Evolutionary conservation across 1,140 invertebrate genomes (phyloP), one percentile per base, ranked within the genome.

Genomic region (Heliothis virescens): DNA sequence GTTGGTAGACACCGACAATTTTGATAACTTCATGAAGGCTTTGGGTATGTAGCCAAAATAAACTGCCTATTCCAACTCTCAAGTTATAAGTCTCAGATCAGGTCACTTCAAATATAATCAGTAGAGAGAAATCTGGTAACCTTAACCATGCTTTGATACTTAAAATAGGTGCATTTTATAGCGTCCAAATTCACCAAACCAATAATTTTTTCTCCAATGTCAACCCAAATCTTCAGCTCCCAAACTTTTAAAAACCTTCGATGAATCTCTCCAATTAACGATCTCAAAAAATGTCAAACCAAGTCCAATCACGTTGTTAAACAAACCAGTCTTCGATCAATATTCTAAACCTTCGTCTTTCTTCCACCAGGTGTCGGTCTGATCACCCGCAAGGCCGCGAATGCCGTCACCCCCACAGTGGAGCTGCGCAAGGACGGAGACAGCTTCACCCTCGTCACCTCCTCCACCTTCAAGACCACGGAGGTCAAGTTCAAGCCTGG

Each of bases 21-120:
- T 98, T 86, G 97, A 98, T 84, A 97, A 97, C 52, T 98, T 97
- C 90, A 97, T 98, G 97, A 98, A 98, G 93, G 96, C 95, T 53
- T 87, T 98, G 57, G 97, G 97, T 98, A 41, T 41, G 34, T 41
- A 41, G 21, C 21, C 34, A 41, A 41, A 41, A 41, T 5, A 9
- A 41, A 41, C 34, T 41, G 34, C 34, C 34, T 41, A 41, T 5
- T 7, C 34, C 34, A 9, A 5, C 5, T 41, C 34, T 41, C 34
- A 41, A 41, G 34, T 9, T 41, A 41, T 0, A 5, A 41, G 34
- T 41, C 34, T 9, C 34, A 1, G 5, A 41, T 9, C 34, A 41
- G 34, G 34, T 41, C 15, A 55, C 52, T n/a, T n/a, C 15, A 53
- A 53, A 41, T 41, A 7, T 5, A 41, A 41, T 41, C 34, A 41